These are phyloP conservation scores for Sebastolobus altivelis DNA, from an alignment of 2,797 vertebrate genomes.

Conservation along the genomic window DNA sequence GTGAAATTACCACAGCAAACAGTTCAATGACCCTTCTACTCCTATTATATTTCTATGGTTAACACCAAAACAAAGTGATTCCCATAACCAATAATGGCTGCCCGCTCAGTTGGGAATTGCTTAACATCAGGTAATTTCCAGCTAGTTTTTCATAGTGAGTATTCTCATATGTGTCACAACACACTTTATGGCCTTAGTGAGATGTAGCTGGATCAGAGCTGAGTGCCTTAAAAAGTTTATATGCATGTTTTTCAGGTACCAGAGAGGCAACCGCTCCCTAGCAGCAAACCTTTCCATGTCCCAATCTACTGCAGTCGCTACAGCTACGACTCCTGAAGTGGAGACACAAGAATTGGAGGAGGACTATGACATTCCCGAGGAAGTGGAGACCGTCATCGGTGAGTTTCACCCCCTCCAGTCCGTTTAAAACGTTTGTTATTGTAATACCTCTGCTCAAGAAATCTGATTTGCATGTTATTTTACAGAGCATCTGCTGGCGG, in stretches of 20 bases:
- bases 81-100: background rate
- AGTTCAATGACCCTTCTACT: too few species aligned
- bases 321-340: slow-evolving; percentile 48
- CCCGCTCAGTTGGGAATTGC: background rate
- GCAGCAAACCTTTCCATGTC: slow-evolving; percentile 88
- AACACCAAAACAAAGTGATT: background rate
- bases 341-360: slow-evolving; percentile 82
- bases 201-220: background rate
- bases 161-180: background rate
- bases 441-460: background rate
- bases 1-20: too few species aligned
- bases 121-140: background rate
- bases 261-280: slow-evolving; percentile 92
- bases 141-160: background rate
- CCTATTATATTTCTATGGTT: too few species aligned
- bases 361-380: slow-evolving; percentile 93
- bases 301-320: slow-evolving; percentile 24
- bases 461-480: slow-evolving; percentile 35
- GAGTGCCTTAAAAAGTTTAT: background rate
- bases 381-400: slow-evolving; percentile 96
- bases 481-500: slow-evolving; percentile 92
- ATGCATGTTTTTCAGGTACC: slow-evolving; percentile 86
- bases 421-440: background rate
- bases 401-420: slow-evolving; percentile 31
- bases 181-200: background rate